Evolutionary conservation across 2,888 invertebrate genomes (phyloP), one percentile per base, ranked within the genome.

Genomic region (Latheticus oryzae): DNA sequence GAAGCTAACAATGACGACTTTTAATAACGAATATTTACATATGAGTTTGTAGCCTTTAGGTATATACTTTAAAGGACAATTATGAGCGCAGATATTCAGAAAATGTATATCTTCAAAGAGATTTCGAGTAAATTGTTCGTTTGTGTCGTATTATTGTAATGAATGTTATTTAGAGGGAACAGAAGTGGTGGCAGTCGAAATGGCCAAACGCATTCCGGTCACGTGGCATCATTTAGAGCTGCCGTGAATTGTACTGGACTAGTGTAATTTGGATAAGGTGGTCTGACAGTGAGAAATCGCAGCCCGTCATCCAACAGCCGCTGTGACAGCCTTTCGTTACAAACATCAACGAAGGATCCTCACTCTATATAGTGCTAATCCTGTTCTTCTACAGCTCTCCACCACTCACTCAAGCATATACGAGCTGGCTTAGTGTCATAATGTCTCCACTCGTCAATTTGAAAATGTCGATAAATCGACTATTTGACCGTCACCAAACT

Each of bases 281-380:
- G 69, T 63, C 67, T 71, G 76, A 76, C 76, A 75, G 72, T 75
- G 75, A 76, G 75, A 73, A 76, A 76, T 76, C 72, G 75, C 68
- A 60, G 64, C 64, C 71, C 69, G 73, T 74, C 67, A 74, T 75
- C 72, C 72, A 71, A 71, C 71, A 73, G 67, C 64, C 70, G 74
- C 71, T 73, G n/a, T n/a, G 75, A 76, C 75, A 74, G 71, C 55
- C 63, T 63, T 66, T 67, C 64, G 65, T 63, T 66, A 62, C 62
- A 66, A 67, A 68, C 66, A 68, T 66, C 66, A 65, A 60, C 64
- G 61, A 63, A 63, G 61, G 64, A 63, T 67, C 62, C 54, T 43
- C 50, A 24, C 51, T 17, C 58, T 54, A 53, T 47, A 40, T 33
- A 57, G 23, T 33, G 9, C 35, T 60, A 60, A 60, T 60, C 56